Evolutionary conservation across 2,888 invertebrate species (phyloP), one percentile per base, ranked within the genome.

Genomic region (Petrolisthes cinctipes): DNA sequence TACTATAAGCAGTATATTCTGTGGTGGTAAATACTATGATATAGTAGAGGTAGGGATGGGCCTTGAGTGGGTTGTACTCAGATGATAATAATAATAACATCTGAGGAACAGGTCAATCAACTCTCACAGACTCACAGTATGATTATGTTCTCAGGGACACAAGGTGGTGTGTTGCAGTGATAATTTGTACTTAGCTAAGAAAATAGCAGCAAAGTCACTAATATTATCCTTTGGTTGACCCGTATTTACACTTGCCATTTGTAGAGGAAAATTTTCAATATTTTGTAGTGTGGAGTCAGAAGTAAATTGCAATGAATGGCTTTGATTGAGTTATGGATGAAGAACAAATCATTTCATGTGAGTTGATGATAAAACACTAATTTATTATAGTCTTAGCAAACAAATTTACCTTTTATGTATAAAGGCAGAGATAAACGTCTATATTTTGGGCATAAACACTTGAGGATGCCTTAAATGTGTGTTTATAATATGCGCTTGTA

Each of bases 81-180:
- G 82, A 82, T 61, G n/a, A 82, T 20, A 66, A 37, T 14, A 51
- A 17, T 61, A 17, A 17, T 17, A 9, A 61, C 61, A 17, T 61
- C 61, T 61, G 61, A 17, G 61, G 1, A 9, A 17, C 11, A 61
- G 61, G 61, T 61, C 61, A 61, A 61, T 17, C 37, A 83, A 68
- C 73, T 83, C 83, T 68, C 83, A 83, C 78, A 73, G 68, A 17
- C 61, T 61, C 61, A 61, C 61, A 11, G 61, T 56, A 73, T 83
- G 83, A 83, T 83, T 83, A 83, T 83, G 54, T 83, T 83, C 83
- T 83, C 83, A 83, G 83, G 83, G 83, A 83, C 37, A 54, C 54
- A 3, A 20, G 20, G 53, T 51, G 37, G 78, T 37, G 53, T 80
- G 54, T 75, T 9, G 20, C 1, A 75, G 11, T 75, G 75, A 9